These are phyloP conservation scores for Heterodera filipjevi DNA, from an alignment of 2,888 invertebrate genomes.

Conservation along the genomic window DNA sequence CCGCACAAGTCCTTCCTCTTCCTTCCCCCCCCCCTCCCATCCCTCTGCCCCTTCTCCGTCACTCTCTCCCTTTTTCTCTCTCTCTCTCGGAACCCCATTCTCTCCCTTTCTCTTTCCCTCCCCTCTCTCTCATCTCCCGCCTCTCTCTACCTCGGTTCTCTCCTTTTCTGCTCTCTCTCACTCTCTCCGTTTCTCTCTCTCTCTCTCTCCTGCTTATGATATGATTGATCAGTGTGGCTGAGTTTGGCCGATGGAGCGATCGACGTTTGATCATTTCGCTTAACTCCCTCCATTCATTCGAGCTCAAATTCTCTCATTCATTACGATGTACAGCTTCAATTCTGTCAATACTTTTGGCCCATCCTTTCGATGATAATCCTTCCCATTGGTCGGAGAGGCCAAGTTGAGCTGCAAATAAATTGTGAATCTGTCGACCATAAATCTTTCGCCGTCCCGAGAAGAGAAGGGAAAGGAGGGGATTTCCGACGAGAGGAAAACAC, in stretches of 20 bases:
- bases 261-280: neutral
- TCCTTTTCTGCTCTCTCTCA: too few relatives aligned
- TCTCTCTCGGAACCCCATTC: neutral
- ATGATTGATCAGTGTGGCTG: too few relatives aligned
- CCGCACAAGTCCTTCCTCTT: constrained; percentile 1
- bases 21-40: neutral
- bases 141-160: too few relatives aligned
- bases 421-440: constrained; percentile 29
- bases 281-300: neutral
- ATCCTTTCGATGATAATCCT: neutral
- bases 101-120: neutral
- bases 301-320: neutral
- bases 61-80: neutral
- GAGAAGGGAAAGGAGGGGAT: neutral
- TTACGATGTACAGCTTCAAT: neutral
- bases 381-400: constrained; percentile 11
- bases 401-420: constrained; percentile 24
- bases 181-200: too few relatives aligned
- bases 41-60: neutral
- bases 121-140: neutral
- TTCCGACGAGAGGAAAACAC: neutral
- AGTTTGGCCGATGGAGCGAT: too few relatives aligned
- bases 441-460: constrained; percentile 11
- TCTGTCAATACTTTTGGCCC: neutral
- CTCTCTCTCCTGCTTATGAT: too few relatives aligned